phyloP scores from a whole-genome alignment of 2,797 vertebrate genomes.

The Ibycter americanus region DNA sequence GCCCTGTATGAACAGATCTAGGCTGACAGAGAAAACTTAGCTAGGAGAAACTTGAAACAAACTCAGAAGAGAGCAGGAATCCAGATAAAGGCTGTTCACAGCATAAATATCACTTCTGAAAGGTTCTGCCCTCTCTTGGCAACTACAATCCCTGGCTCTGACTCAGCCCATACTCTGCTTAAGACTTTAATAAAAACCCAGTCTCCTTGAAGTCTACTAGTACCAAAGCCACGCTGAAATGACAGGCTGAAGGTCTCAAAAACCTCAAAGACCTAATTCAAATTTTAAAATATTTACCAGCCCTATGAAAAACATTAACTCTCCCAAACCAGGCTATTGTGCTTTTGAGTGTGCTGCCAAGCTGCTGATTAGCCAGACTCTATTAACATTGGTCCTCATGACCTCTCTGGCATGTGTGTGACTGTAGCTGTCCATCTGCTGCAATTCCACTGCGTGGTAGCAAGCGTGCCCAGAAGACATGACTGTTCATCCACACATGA shows the following conservation, averaged over 20 bases:
- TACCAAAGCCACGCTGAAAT: background rate
- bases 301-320: background rate
- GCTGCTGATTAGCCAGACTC: background rate
- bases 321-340: background rate
- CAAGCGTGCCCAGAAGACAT: background rate
- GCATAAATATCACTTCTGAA: background rate
- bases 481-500: background rate
- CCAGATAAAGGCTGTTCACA: background rate
- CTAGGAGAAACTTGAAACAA: background rate
- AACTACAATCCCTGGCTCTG: background rate
- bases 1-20: background rate
- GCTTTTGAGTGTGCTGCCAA: background rate
- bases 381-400: background rate
- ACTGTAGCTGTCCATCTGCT: conserved; percentile 29
- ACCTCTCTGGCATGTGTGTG: conserved; percentile 25
- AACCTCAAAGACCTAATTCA: background rate
- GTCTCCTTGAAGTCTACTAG: background rate
- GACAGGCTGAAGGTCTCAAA: background rate
- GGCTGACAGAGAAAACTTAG: background rate
- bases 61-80: background rate
- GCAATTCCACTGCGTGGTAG: conserved; percentile 17
- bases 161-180: background rate
- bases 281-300: background rate
- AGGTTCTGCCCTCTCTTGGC: background rate
- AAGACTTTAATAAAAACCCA: background rate